Base-by-base conservation (phyloP, 1,140 invertebrate species). In the Drosophila oshimai region DNA sequence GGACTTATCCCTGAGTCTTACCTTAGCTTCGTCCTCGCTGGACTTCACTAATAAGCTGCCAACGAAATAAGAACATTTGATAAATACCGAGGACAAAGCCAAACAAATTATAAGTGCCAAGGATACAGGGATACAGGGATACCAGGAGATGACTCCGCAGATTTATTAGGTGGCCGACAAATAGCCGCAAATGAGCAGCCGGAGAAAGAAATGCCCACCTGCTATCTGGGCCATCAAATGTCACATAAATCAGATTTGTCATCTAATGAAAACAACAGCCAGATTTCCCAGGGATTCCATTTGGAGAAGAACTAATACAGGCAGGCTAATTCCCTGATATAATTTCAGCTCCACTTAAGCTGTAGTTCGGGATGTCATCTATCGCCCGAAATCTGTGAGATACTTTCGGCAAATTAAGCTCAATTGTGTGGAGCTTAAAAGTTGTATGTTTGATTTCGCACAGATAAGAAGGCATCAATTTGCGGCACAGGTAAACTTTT, bases 211-310 rank as follows among this genome's bases (percentile, higher is more conserved):
- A 67, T 64, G 50, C 36, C 46, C 49, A 60, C 58, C 61, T 83
- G 60, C 61, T 73, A 42, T 60, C 67, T 50, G 41, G 36, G 58
- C 73, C 86, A 87, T 87, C 81, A 87, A 77, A 81, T 81, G 83
- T 61, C 81, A 77, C 83, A 87, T 87, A 87, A 87, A 87, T 87
- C 81, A 81, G 81, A 87, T 87, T 87, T 87, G 81, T 68, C 81
- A 74, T 73, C 74, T 68, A 87, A 69, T 70, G 67, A 61, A 72
- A 74, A 42, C 53, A 72, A 60, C 53, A 37, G 41, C 15, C 31
- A 33, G 37, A 45, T 29, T 42, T 31, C 10, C 24, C 9, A 10
- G 47, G 36, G 7, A 33, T 50, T 36, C 17, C 42, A 37, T 36
- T n/a, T 39, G 24, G 37, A 74, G 62, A 46, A 31, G 54, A 51